Conservation (phyloP, 2,113 vertebrate genomes). For the Spea multiplicata region DNA sequence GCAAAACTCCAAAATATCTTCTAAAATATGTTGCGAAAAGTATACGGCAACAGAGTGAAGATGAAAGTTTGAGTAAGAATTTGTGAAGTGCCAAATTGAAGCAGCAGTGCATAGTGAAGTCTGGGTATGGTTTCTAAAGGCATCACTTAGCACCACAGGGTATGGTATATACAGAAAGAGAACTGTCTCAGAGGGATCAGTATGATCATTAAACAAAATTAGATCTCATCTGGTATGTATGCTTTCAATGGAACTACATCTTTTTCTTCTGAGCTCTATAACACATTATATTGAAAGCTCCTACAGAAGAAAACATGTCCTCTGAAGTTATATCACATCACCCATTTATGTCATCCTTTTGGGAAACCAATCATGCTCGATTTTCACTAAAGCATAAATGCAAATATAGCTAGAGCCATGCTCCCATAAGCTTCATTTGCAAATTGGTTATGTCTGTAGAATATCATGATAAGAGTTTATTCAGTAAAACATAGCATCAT, state of each 20-base stretch:
- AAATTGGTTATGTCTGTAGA: too few relatives aligned
- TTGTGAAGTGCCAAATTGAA: not conserved
- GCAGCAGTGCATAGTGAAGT: slow-evolving; percentile 17
- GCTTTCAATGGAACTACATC: not conserved
- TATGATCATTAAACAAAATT: slow-evolving; percentile 34
- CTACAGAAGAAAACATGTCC: not conserved
- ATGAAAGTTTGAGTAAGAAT: not conserved
- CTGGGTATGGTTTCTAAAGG: not conserved
- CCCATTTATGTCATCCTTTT: not conserved
- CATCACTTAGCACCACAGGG: slow-evolving; percentile 18
- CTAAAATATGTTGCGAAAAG: slow-evolving; percentile 11
- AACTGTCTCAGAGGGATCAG: not conserved
- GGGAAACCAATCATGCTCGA: not conserved
- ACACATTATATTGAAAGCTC: not conserved
- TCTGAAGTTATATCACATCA: not conserved
- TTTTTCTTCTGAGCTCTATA: not conserved
- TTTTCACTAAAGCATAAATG: too few relatives aligned
- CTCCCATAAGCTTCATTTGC: too few relatives aligned
- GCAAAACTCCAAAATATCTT: slow-evolving; percentile 21
- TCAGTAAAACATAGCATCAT: too few relatives aligned
- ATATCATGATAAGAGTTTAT: too few relatives aligned
- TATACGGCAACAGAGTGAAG: not conserved
- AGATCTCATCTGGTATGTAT: slow-evolving; percentile 3
- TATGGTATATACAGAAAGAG: slow-evolving; percentile 3
- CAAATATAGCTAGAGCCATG: too few relatives aligned